phyloP scores from a whole-genome alignment of 2,888 invertebrate genomes.

The Ectobius pallidus region DNA sequence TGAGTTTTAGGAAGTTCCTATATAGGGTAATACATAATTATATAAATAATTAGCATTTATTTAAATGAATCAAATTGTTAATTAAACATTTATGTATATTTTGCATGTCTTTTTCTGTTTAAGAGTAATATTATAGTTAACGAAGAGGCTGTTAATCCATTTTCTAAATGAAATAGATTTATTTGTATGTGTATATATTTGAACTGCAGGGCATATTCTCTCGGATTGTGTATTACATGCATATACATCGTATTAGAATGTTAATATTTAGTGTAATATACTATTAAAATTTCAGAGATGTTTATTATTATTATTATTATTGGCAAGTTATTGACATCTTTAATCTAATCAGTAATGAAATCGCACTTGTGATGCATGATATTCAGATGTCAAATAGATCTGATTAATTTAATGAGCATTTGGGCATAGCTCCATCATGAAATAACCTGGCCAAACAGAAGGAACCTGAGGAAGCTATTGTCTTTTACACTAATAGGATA shows the following conservation, averaged over 20 bases:
- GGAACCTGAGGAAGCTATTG: no score
- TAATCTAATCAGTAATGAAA: background rate
- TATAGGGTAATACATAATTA: conserved; percentile 1
- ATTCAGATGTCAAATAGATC: no score
- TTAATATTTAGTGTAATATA: background rate
- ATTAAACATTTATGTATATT: no score
- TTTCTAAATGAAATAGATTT: no score
- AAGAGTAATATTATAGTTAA: no score
- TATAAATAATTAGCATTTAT: background rate
- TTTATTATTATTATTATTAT: background rate
- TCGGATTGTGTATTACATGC: background rate
- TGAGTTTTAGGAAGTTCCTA: conserved; percentile 15
- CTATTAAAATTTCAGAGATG: background rate
- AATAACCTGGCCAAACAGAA: no score
- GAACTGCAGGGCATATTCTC: background rate
- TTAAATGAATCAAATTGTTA: background rate
- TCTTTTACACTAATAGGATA: no score
- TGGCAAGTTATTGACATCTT: background rate
- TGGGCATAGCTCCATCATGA: no score
- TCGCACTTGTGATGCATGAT: no score
- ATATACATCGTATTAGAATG: background rate
- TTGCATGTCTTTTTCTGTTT: no score
- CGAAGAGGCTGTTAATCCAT: no score
- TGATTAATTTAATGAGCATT: no score
- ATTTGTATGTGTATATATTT: background rate